phyloP scores from a whole-genome alignment of 2,888 invertebrate species.

The Chrysodeixis includens region DNA sequence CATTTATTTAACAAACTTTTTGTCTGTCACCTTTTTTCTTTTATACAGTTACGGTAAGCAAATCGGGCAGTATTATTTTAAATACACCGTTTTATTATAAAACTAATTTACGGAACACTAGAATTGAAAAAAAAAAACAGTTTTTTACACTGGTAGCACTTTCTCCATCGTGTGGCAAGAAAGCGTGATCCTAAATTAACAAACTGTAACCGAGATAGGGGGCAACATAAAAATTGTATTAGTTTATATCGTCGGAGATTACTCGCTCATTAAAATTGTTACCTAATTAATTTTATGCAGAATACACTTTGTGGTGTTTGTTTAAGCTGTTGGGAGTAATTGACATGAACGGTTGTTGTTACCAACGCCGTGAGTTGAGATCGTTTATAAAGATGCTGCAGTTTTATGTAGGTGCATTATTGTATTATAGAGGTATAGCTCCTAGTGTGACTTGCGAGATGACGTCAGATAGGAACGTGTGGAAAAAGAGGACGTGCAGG shows the following conservation, averaged over 20 bases:
- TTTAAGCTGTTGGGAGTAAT: slow-evolving; percentile 24
- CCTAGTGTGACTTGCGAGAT: too few relatives aligned
- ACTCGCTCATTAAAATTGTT: slow-evolving; percentile 67
- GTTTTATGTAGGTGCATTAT: too few relatives aligned
- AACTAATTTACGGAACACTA: slow-evolving; percentile 47
- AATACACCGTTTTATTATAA: background rate
- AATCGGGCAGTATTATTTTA: background rate
- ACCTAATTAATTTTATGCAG: slow-evolving; percentile 54
- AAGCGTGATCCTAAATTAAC: slow-evolving; percentile 86
- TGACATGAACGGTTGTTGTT: slow-evolving; percentile 23
- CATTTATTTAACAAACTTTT: background rate
- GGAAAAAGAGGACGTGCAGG: too few relatives aligned
- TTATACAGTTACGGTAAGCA: background rate
- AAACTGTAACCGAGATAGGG: slow-evolving; percentile 78
- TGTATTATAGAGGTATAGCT: too few relatives aligned
- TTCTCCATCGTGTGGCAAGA: slow-evolving; percentile 76
- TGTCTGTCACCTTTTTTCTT: background rate
- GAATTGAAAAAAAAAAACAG: slow-evolving; percentile 59
- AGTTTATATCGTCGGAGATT: slow-evolving; percentile 62
- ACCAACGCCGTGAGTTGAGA: background rate
- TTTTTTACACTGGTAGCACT: slow-evolving; percentile 65
- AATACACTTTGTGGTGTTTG: slow-evolving; percentile 27
- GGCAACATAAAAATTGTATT: slow-evolving; percentile 59
- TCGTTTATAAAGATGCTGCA: too few relatives aligned
- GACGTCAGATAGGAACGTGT: too few relatives aligned